Percentiles rank a stretch among this genome's conserved stretches.
These are phyloP conservation scores for Anthopleura sola DNA, from an alignment of 64 coral and sea anemone genomes.

Conservation along the genomic window DNA sequence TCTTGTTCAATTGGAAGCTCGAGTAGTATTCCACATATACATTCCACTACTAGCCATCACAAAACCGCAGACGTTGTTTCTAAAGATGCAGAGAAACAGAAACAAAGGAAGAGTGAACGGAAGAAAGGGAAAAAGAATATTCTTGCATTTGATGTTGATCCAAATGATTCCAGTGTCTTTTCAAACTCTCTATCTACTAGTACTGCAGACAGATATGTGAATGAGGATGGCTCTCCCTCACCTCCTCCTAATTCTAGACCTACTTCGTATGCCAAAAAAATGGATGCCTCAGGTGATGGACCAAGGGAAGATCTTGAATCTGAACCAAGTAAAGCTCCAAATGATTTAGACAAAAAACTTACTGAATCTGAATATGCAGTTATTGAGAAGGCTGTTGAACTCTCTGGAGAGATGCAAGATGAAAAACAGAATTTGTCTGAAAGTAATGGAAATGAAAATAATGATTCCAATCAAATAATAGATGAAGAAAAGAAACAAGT, in stretches of 20 bases:
- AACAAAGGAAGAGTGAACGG: not conserved
- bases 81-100: constrained; percentile 17
- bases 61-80: not conserved
- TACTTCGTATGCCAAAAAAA: not conserved
- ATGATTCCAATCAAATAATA: not conserved
- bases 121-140: constrained; percentile 35
- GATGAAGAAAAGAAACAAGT: not conserved
- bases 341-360: not conserved
- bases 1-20: constrained; percentile 23
- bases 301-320: not conserved
- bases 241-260: constrained; percentile 89
- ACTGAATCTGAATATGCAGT: not conserved
- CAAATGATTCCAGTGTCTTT: constrained; percentile 85
- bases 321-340: not conserved
- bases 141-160: constrained; percentile 84
- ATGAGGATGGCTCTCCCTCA: constrained; percentile 48
- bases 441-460: not conserved
- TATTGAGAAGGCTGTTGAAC: not conserved
- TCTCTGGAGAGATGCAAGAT: not conserved
- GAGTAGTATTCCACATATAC: not conserved
- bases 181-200: constrained; percentile 56
- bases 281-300: not conserved
- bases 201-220: not conserved
- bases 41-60: not conserved
- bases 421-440: not conserved